A percentile compares a stretch with the other conserved stretches of the same genome.
Conservation (phyloP, 2,113 vertebrate genomes). For the Mesoclemmys tuberculata region DNA sequence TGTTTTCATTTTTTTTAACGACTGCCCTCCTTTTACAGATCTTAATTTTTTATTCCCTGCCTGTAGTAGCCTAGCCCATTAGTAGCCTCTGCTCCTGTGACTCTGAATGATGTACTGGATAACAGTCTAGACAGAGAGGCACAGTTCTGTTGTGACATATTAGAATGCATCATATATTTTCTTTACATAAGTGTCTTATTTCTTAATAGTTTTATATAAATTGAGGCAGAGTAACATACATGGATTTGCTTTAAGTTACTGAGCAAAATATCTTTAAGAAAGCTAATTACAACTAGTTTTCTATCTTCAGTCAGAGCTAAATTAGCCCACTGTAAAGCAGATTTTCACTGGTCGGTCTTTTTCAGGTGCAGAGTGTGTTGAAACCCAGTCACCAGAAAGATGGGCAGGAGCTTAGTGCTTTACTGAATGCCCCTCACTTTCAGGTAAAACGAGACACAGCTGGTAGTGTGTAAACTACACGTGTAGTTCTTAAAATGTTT, state of each 20-base stretch:
- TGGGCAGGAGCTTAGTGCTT: constrained; percentile 88
- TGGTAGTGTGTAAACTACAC: background rate
- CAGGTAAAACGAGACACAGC: constrained; percentile 82
- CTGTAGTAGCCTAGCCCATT: background rate
- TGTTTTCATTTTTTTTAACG: background rate
- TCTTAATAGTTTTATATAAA: background rate
- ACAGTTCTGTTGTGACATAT: background rate
- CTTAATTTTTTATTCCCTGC: background rate
- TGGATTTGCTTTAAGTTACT: background rate
- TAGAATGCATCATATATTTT: background rate
- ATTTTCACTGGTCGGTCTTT: constrained; percentile 25
- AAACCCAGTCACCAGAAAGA: constrained; percentile 90
- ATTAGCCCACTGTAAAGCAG: background rate
- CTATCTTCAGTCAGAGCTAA: background rate
- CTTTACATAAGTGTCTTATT: background rate
- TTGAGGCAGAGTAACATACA: accelerated
- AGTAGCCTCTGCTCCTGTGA: background rate
- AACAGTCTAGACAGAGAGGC: background rate
- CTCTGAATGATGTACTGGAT: background rate
- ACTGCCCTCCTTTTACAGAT: background rate
- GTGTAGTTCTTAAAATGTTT: background rate
- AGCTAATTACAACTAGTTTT: background rate
- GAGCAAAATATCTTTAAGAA: background rate
- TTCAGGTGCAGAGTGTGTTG: constrained; percentile 90
- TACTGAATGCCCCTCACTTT: constrained; percentile 91